Conservation (phyloP, 2,113 vertebrate species). For the Montifringilla adamsi region DNA sequence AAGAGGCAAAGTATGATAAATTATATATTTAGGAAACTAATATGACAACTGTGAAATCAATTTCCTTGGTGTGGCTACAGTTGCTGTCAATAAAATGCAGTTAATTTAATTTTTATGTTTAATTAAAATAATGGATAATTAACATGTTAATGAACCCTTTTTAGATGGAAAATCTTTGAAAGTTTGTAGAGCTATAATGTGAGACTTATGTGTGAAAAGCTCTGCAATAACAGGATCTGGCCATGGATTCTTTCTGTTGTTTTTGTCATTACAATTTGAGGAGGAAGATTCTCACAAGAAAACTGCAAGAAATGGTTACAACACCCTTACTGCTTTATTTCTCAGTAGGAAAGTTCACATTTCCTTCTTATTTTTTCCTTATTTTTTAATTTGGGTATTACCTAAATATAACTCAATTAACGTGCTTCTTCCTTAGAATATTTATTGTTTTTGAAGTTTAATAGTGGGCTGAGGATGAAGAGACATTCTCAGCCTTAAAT, state of each 20-base stretch:
- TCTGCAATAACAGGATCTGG: neutral
- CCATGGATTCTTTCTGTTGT: neutral
- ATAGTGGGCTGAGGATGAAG: neutral
- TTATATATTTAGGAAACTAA: neutral
- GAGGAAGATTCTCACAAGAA: neutral
- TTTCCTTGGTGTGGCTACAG: neutral
- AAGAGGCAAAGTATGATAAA: neutral
- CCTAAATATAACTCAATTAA: neutral
- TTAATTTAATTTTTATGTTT: neutral
- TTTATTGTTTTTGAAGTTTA: neutral
- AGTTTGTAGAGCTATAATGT: neutral
- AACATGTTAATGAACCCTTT: neutral
- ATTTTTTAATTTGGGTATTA: neutral
- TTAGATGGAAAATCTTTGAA: neutral
- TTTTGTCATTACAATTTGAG: neutral
- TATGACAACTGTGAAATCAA: neutral
- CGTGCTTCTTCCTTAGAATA: neutral
- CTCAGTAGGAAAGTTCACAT: neutral
- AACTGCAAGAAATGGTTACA: neutral
- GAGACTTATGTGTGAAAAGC: neutral
- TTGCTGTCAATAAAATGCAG: neutral
- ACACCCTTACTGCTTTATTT: neutral
- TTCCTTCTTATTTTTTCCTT: neutral
- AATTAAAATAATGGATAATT: neutral
- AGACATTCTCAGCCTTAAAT: neutral